phyloP scores from a whole-genome alignment of 2,113 vertebrate genomes.

The Acanthisitta chloris region DNA sequence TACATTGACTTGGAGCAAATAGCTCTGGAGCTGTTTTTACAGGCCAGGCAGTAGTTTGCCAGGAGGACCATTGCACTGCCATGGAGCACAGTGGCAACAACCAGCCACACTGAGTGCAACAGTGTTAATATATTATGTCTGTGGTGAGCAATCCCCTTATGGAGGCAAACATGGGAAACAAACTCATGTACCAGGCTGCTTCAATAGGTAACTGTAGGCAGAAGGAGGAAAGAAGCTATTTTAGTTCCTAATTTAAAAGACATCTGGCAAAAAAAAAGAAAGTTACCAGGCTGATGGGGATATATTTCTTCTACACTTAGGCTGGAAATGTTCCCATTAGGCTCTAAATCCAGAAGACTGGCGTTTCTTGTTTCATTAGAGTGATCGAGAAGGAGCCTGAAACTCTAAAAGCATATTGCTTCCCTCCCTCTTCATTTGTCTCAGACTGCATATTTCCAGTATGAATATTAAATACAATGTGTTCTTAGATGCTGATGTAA shows the following conservation, averaged over 20 bases:
- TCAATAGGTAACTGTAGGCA: not conserved
- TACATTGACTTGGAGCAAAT: rapidly evolving
- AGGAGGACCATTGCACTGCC: not conserved
- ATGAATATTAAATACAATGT: not conserved
- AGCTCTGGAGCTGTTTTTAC: not conserved
- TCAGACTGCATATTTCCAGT: not conserved
- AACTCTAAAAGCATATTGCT: not conserved
- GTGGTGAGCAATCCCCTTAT: not conserved
- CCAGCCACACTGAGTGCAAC: not conserved
- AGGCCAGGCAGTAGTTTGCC: not conserved
- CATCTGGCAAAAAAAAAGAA: no score
- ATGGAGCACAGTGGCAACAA: not conserved
- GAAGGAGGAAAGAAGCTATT: not conserved
- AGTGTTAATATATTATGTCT: not conserved
- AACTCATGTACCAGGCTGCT: not conserved
- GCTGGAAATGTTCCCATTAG: not conserved
- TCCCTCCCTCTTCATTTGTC: not conserved
- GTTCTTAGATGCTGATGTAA: not conserved
- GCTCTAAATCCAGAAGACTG: not conserved
- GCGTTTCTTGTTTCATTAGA: not conserved
- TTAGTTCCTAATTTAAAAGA: not conserved
- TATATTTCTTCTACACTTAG: not conserved
- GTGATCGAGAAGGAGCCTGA: not conserved
- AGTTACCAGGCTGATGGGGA: not conserved
- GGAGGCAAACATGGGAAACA: not conserved